Base-by-base conservation (phyloP, 2,888 invertebrate species). In the Phaedon cochleariae region DNA sequence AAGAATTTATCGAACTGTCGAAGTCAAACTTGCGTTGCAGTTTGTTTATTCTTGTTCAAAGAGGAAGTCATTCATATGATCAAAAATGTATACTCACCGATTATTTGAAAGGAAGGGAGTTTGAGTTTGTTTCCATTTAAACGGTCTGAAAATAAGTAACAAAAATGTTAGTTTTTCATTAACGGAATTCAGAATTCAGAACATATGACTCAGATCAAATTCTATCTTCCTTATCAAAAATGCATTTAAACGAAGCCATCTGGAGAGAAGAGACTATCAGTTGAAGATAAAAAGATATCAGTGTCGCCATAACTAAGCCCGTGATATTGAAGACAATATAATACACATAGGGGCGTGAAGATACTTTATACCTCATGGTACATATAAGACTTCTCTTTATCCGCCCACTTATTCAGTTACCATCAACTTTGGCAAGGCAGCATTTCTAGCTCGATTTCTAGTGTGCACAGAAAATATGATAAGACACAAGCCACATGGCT, bases 121-220 rank as follows among this genome's bases (percentile, higher is more conserved):
- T 77, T 75, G 75, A 80, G 76, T 82, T 80, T 76, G 80, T 81
- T 81, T 83, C 83, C 83, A 83, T 82, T 81, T 82, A 82, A 79
- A 80, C 81, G 81, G 80, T 82, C 83, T 83, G 81, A 62, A 83
- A 82, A 26, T n/a, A n/a, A n/a, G n/a, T 34, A 6, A 34, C 34
- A 41, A 17, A 15, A 41, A 41, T 10, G 41, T 41, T 12, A 15
- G 41, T 6, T 5, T 41, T 41, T 41, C 41, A 41, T 9, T 9
- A 34, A n/a, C n/a, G n/a, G n/a, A 34, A 6, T 10, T 34, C 34
- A 34, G 10, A 9, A 34, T 34, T 34, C 7, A 34, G 34, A n/a
- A n/a, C n/a, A n/a, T n/a, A n/a, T n/a, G n/a, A n/a, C n/a, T n/a
- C n/a, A n/a, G n/a, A n/a, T n/a, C n/a, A n/a, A n/a, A n/a, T n/a